Conservation (phyloP, 2,113 vertebrate genomes). For the Athene noctua region DNA sequence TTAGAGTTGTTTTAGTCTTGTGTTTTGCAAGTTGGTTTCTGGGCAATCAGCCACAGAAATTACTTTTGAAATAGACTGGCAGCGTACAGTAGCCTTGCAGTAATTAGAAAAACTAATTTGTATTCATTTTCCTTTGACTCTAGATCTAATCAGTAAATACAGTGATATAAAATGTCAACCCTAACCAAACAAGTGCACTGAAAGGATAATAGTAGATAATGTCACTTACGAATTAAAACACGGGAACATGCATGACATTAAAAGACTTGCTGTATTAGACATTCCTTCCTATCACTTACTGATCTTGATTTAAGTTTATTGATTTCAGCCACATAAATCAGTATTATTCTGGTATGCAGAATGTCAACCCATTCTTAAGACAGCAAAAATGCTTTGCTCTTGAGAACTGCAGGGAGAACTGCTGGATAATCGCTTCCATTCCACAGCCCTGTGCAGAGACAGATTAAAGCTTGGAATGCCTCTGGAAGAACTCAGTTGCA, state of each 20-base stretch:
- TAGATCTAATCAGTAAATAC: slow-evolving; percentile 23
- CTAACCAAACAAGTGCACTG: neutral
- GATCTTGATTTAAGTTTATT: neutral
- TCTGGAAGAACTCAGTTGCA: neutral
- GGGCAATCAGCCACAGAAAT: neutral
- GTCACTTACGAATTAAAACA: neutral
- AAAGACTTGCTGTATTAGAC: neutral
- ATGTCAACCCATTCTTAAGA: neutral
- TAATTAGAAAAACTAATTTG: slow-evolving; percentile 29
- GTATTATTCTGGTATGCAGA: neutral
- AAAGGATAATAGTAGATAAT: slow-evolving; percentile 11
- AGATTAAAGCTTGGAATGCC: neutral
- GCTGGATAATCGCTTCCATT: neutral
- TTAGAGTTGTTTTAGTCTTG: neutral
- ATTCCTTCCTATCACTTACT: neutral
- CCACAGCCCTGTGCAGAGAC: neutral
- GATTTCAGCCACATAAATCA: neutral
- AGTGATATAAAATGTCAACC: slow-evolving; percentile 22
- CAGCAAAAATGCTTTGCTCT: neutral
- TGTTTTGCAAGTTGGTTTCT: neutral
- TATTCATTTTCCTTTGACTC: slow-evolving; percentile 14
- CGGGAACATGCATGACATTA: neutral
- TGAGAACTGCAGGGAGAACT: neutral
- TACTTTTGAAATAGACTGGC: neutral
- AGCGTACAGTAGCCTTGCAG: neutral